phyloP scores from a whole-genome alignment of 2,888 invertebrate genomes.

The Drosophila yooni region DNA sequence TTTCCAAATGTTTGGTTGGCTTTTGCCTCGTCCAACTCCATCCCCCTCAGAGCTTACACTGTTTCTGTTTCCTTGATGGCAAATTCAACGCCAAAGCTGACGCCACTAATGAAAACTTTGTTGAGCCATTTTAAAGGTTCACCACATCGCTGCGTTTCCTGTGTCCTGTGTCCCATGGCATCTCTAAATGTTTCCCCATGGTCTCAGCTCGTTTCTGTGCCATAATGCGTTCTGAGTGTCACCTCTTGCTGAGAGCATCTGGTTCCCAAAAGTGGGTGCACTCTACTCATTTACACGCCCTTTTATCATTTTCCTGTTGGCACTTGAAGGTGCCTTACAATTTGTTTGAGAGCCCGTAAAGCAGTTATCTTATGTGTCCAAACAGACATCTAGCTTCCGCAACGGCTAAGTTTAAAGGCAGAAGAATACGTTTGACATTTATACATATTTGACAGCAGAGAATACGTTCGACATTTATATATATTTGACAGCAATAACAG shows the following conservation, averaged over 20 bases:
- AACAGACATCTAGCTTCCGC: slow-evolving; percentile 3
- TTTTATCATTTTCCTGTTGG: slow-evolving; percentile 44
- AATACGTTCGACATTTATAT: too few species aligned
- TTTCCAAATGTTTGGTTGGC: slow-evolving; percentile 67
- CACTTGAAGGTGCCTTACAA: slow-evolving; percentile 56
- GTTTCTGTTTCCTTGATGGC: slow-evolving; percentile 39
- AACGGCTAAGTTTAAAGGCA: background rate
- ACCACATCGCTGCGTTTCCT: slow-evolving; percentile 47
- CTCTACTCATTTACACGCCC: slow-evolving; percentile 62
- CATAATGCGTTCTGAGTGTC: slow-evolving; percentile 61
- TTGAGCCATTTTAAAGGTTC: slow-evolving; percentile 71
- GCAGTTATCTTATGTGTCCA: slow-evolving; percentile 50
- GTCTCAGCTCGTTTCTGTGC: slow-evolving; percentile 15
- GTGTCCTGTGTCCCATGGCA: slow-evolving; percentile 17
- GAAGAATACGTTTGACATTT: background rate
- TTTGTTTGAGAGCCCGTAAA: slow-evolving; percentile 55
- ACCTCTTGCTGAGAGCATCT: slow-evolving; percentile 44
- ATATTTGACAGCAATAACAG: background rate
- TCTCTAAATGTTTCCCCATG: slow-evolving; percentile 23
- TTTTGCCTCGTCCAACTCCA: slow-evolving; percentile 29
- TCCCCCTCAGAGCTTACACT: background rate
- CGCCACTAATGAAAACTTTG: slow-evolving; percentile 76
- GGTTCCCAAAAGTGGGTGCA: slow-evolving; percentile 47
- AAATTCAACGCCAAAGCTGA: slow-evolving; percentile 54
- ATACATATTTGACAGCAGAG: background rate